Percentiles rank a stretch among this genome's conserved stretches.
These are phyloP conservation scores for Cheirogaleus major DNA, from an alignment of 2,797 vertebrate genomes.

Conservation along the genomic window DNA sequence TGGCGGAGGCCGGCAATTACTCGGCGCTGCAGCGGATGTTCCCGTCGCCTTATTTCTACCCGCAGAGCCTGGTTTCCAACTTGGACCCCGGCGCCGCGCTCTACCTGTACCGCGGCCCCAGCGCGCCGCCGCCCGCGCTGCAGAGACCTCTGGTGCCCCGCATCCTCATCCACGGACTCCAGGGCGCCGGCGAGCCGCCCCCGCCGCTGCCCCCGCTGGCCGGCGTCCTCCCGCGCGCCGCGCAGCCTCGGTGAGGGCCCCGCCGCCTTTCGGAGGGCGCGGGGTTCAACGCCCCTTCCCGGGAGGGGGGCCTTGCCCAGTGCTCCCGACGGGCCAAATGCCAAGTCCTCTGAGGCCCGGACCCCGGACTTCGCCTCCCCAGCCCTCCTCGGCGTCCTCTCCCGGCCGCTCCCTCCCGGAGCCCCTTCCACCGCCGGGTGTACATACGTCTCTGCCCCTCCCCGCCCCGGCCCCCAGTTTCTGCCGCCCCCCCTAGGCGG, in stretches of 20 bases:
- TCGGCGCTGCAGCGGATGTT: conserved; percentile 98
- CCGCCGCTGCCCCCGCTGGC: conserved; percentile 92
- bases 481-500: background rate
- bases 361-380: background rate
- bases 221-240: conserved; percentile 92
- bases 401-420: background rate
- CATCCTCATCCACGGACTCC: conserved; percentile 97
- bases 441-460: background rate
- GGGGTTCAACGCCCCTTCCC: background rate
- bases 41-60: conserved; percentile 98
- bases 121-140: conserved; percentile 93
- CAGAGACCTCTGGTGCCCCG: conserved; percentile 96
- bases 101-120: conserved; percentile 96
- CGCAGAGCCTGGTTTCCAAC: conserved; percentile 96
- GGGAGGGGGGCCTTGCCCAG: background rate
- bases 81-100: conserved; percentile 96
- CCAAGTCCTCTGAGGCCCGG: conserved; percentile 43
- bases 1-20: conserved; percentile 98
- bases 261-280: background rate
- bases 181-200: conserved; percentile 93
- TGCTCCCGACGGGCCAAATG: background rate
- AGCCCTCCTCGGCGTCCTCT: background rate
- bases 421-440: conserved; percentile 3
- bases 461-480: too few species aligned
- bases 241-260: conserved; percentile 93